These are phyloP conservation scores for Ptilonorhynchus violaceus DNA, from an alignment of 2,113 vertebrate species.

Conservation along the genomic window DNA sequence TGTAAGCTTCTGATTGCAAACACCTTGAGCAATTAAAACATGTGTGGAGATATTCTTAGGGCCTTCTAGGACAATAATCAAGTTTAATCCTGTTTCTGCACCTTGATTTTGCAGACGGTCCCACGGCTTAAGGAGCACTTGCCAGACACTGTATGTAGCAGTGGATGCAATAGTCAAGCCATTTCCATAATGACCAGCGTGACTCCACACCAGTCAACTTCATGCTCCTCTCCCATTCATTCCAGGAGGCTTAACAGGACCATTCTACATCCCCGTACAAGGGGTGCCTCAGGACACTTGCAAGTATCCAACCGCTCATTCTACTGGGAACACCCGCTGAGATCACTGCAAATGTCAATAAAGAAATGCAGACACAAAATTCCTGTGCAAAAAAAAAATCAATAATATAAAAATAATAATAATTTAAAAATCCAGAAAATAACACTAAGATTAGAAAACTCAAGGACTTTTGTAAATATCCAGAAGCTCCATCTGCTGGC, in stretches of 20 bases:
- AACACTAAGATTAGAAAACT: not conserved
- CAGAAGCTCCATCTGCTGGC: constrained; percentile 37
- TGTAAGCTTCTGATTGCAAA: not conserved
- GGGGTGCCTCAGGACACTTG: not conserved
- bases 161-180: not conserved
- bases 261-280: too few species aligned
- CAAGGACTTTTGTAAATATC: not conserved
- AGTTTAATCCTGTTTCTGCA: not conserved
- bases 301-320: not conserved
- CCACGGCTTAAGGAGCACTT: not conserved
- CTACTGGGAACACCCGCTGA: not conserved
- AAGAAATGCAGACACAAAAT: not conserved
- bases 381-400: not conserved
- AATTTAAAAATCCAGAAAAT: not conserved
- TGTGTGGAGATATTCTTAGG: not conserved
- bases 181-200: fast-evolving
- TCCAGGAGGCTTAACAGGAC: not conserved
- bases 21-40: not conserved
- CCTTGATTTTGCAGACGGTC: not conserved
- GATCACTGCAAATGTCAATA: not conserved
- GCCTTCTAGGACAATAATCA: not conserved
- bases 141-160: not conserved
- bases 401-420: not conserved
- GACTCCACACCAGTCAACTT: not conserved
- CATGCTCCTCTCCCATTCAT: not conserved